phyloP scores from a whole-genome alignment of 35 echinoderm and acorn worm species.

The Eucidaris tribuloides region DNA sequence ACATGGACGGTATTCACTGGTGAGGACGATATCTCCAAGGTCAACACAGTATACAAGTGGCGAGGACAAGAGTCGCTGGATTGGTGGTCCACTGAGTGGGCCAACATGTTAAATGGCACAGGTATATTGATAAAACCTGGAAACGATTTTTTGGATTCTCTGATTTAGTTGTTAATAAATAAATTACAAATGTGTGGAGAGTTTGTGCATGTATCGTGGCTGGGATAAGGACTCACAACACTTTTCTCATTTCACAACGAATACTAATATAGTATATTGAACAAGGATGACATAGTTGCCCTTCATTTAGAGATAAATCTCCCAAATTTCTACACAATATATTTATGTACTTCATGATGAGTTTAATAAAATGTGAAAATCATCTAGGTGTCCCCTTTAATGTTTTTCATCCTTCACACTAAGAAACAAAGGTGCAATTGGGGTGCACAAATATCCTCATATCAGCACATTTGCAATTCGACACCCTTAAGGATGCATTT shows the following conservation, averaged over 20 bases:
- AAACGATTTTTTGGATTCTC: neutral
- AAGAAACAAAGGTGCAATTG: no score
- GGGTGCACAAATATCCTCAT: no score
- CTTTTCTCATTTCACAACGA: neutral
- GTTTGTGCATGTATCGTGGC: neutral
- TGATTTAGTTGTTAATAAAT: neutral
- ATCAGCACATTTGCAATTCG: no score
- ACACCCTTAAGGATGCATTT: no score
- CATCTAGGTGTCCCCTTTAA: no score
- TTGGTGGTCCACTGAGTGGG: constrained; percentile 77
- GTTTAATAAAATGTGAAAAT: no score
- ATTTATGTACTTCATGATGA: no score
- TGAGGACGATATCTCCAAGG: constrained; percentile 13
- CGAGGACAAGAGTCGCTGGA: constrained; percentile 40
- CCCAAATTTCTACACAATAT: no score
- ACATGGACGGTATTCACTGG: constrained; percentile 69
- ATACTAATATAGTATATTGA: neutral
- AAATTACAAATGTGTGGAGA: neutral
- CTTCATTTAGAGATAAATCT: no score
- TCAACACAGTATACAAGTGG: constrained; percentile 57
- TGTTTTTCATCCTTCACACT: no score
- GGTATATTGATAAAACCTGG: constrained; percentile 31
- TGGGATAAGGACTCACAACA: neutral
- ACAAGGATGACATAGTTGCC: neutral
- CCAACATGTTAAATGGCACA: constrained; percentile 98